Evolutionary conservation across 1,140 invertebrate species (phyloP).

Genomic region (Dufourea novaeangliae): DNA sequence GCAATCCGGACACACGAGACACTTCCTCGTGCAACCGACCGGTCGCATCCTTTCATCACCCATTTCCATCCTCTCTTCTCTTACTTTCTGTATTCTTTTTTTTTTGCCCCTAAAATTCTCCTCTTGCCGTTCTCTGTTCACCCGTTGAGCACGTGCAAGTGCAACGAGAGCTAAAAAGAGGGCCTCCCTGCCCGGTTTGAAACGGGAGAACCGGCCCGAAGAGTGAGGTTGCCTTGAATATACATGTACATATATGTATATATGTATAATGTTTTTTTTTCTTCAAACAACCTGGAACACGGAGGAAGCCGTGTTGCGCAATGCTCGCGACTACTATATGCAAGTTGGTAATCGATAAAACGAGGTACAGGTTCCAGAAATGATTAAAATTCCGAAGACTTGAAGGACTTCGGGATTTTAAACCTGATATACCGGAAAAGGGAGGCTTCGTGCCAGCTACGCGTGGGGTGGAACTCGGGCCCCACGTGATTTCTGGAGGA

Average conservation of each 20-base stretch:
- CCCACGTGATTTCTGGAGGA: too few species aligned
- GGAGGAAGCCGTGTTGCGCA: not conserved
- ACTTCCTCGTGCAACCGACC: constrained; percentile 66
- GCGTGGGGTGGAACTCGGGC: too few species aligned
- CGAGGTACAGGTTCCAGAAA: not conserved
- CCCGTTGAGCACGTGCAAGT: constrained; percentile 63
- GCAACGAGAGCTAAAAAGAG: constrained; percentile 42
- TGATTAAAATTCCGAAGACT: not conserved
- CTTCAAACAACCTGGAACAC: not conserved
- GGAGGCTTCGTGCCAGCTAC: too few species aligned
- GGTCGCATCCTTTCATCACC: constrained; percentile 65
- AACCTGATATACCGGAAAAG: too few species aligned
- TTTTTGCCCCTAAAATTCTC: constrained; percentile 21
- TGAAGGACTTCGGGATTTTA: not conserved
- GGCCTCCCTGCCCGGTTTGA: constrained; percentile 28
- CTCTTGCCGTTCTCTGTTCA: constrained; percentile 7
- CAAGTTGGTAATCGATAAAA: not conserved
- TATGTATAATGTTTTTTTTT: too few species aligned
- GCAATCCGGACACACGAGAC: constrained; percentile 77
- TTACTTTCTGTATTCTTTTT: constrained; percentile 51
- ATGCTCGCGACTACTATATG: not conserved
- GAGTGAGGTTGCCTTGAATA: not conserved
- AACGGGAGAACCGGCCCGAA: constrained; percentile 19
- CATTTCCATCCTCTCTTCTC: constrained; percentile 33
- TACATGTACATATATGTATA: too few species aligned